Conservation (phyloP, 53 echinoderm and acorn worm species). For the Zoroaster sp. region DNA sequence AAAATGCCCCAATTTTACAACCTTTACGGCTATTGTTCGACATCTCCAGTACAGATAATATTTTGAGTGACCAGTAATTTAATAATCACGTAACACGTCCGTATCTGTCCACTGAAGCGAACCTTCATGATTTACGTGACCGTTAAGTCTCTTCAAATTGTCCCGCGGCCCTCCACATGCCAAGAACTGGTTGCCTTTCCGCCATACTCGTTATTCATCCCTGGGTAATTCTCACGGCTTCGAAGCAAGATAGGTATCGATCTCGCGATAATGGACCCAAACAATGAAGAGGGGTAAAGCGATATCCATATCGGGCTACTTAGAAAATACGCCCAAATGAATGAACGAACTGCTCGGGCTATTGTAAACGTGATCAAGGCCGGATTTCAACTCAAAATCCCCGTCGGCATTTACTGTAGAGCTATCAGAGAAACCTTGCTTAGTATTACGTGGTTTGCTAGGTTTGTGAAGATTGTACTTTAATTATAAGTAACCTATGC, state of each 20-base stretch:
- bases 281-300: not conserved
- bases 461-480: too few relatives aligned
- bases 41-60: not conserved
- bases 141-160: not conserved
- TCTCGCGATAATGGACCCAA: slow-evolving; percentile 40
- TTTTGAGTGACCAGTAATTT: not conserved
- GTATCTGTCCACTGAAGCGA: not conserved
- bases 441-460: too few relatives aligned
- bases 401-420: not conserved
- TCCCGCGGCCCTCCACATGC: not conserved
- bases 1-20: too few relatives aligned
- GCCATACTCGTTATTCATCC: not conserved
- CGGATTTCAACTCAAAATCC: not conserved
- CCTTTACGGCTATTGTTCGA: too few relatives aligned
- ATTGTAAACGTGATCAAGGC: slow-evolving; percentile 7
- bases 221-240: not conserved
- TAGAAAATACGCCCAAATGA: not conserved
- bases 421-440: not conserved
- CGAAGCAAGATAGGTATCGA: slow-evolving; percentile 25
- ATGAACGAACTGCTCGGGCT: not conserved
- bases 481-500: too few relatives aligned
- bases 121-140: slow-evolving; percentile 15
- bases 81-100: not conserved
- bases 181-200: not conserved
- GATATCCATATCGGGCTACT: not conserved